phyloP scores from a whole-genome alignment of 2,888 invertebrate species.

The Hetaerina titia region DNA sequence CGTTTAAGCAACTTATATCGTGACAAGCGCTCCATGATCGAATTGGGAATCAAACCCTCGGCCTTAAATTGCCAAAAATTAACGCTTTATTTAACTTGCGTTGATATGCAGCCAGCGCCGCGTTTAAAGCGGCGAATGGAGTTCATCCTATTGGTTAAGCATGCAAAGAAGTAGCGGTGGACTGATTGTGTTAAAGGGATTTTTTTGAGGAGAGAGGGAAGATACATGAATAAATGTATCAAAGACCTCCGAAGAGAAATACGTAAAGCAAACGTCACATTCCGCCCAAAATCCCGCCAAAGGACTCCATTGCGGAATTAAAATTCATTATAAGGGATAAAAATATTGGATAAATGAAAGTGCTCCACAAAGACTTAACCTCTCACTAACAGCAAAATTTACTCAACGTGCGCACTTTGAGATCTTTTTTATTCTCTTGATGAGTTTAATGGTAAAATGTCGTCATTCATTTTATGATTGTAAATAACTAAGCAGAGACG shows the following conservation, averaged over 20 bases:
- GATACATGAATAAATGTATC: neutral
- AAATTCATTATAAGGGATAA: neutral
- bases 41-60: too few species aligned
- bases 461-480: too few species aligned
- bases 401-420: neutral
- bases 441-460: neutral
- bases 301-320: neutral
- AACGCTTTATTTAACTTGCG: too few species aligned
- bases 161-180: neutral
- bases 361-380: neutral
- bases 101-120: too few species aligned
- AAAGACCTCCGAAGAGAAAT: neutral
- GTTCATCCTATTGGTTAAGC: neutral
- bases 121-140: neutral
- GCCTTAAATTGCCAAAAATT: too few species aligned
- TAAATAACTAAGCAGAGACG: neutral
- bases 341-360: neutral
- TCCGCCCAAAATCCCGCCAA: neutral
- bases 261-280: neutral
- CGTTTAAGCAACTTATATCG: too few species aligned
- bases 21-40: too few species aligned
- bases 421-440: neutral
- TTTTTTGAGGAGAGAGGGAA: neutral
- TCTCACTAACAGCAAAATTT: neutral
- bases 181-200: neutral